These are phyloP conservation scores for Liposcelis brunnea DNA, from an alignment of 2,888 invertebrate species.

Conservation along the genomic window DNA sequence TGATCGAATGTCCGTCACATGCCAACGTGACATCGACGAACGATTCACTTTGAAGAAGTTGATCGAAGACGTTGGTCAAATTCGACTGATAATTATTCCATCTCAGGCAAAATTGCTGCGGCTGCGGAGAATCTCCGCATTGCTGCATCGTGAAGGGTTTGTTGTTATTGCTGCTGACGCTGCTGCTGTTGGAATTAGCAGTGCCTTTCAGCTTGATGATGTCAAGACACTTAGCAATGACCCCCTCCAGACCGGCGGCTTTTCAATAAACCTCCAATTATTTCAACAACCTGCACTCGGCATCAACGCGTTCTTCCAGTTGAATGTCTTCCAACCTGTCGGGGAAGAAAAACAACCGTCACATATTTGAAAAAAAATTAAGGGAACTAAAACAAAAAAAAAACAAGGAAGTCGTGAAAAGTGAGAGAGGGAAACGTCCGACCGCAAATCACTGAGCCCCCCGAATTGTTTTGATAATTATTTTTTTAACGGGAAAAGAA, in stretches of 20 bases:
- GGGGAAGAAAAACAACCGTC: too few relatives aligned
- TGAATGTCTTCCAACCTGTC: too few relatives aligned
- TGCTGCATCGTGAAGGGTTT: constrained; percentile 15
- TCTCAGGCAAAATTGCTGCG: constrained; percentile 77
- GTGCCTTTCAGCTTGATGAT: constrained; percentile 6
- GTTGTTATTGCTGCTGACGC: background rate
- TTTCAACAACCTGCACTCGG: too few relatives aligned
- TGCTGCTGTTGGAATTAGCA: background rate
- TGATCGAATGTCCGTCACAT: constrained; percentile 77
- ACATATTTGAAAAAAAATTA: too few relatives aligned
- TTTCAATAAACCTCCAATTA: too few relatives aligned
- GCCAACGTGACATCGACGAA: constrained; percentile 85
- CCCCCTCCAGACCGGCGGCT: constrained; percentile 1
- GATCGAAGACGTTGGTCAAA: constrained; percentile 74
- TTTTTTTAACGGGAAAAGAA: too few relatives aligned
- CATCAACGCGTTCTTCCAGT: too few relatives aligned
- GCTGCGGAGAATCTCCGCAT: constrained; percentile 16
- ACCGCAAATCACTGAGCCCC: too few relatives aligned
- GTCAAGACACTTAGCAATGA: constrained; percentile 6
- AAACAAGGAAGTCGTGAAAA: too few relatives aligned
- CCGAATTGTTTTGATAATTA: too few relatives aligned
- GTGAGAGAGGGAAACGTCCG: too few relatives aligned
- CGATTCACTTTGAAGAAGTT: constrained; percentile 71
- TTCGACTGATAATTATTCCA: constrained; percentile 92
- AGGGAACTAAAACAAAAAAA: too few relatives aligned